Base-by-base conservation (phyloP, 2,797 vertebrate species). In the Lagodon rhomboides region DNA sequence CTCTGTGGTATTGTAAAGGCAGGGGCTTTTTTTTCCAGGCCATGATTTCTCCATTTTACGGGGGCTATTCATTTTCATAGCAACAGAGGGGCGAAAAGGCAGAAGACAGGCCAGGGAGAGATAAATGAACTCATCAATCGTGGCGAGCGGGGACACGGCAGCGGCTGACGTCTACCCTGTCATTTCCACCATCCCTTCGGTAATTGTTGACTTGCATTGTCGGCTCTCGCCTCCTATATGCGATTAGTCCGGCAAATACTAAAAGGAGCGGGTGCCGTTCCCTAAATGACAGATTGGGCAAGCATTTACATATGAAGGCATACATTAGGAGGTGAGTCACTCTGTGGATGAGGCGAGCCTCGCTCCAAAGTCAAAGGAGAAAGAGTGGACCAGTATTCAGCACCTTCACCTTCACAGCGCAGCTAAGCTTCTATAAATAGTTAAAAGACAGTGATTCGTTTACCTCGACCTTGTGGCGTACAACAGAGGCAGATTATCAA, bases 71-170 rank as follows among this genome's bases (percentile, higher is more conserved):
- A 95, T 97, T 96, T 96, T 95, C 92, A 83, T 92, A 85, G 89
- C 91, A 92, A 92, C 89, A 67, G 91, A 95, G 89, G 87, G 93
- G 91, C 53, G 60, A 89, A 83, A 83, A 84, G 82, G 79, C 81
- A 86, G 77, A 78, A 85, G 86, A 83, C 77, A 72, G 79, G 87
- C 86, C 63, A 47, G 79, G 89, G 91, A 94, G 79, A 91, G 93
- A 95, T 91, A 96, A 95, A 95, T 96, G 92, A 95, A 94, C 87
- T 96, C 93, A 96, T 96, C 93, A 94, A 93, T 96, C 93, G 91
- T 84, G 77, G 78, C 20, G 75, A 90, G 94, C 85, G 87, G 86
- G 90, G 75, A 93, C 73, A 72, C 85, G 73, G 90, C 86, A 83
- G 84, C 89, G 91, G 93, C 91, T 75, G 84, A 93, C 72, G 95